Evolutionary conservation across 2,797 vertebrate genomes (phyloP), one percentile per base, ranked within the genome.

Genomic region (Etheostoma nigrum): DNA sequence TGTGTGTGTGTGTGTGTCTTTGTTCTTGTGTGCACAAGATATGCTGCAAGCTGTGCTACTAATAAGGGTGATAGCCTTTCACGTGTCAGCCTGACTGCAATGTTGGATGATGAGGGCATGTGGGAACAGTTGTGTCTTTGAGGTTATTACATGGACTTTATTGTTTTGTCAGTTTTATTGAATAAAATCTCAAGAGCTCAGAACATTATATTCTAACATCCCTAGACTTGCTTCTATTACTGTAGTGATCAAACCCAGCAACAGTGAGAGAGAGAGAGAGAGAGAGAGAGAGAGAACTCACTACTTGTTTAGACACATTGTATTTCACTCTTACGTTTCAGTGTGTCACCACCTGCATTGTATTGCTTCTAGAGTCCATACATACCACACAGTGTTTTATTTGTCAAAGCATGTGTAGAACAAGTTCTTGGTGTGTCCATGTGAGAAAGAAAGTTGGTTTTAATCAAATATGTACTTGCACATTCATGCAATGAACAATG

Each of bases 131-230:
- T 44, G 1, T 60, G 63, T 74, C 54, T 59, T 55, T 36, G 19
- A 12, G 47, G 54, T 52, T 74, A 53, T 52, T 18, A 30, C 15
- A 53, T 33, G 11, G 27, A 40, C 2, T 21, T 36, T 58, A 4
- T 52, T 51, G 64, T 55, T 52, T 52, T 66, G 49, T 53, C 64
- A 52, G 49, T 52, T 51, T 44, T 19, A 74, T 44, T 59, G 45
- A 44, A 74, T 74, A 27, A 66, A 65, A 12, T 16, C 61, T 57
- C 8, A 16, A 21, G 61, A 45, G n/a, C 8, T 6, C 36, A 40
- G 10, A 55, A 47, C 48, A 45, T 61, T 21, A 71, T 15, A 19
- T 19, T 25, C 47, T 27, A 51, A 62, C 42, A 55, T 49, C 61
- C n/a, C 16, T 16, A 40, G 16, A 42, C 21, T 21, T n/a, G 61